phyloP scores from a whole-genome alignment of 1,140 invertebrate species.

The Bombus fervidus region DNA sequence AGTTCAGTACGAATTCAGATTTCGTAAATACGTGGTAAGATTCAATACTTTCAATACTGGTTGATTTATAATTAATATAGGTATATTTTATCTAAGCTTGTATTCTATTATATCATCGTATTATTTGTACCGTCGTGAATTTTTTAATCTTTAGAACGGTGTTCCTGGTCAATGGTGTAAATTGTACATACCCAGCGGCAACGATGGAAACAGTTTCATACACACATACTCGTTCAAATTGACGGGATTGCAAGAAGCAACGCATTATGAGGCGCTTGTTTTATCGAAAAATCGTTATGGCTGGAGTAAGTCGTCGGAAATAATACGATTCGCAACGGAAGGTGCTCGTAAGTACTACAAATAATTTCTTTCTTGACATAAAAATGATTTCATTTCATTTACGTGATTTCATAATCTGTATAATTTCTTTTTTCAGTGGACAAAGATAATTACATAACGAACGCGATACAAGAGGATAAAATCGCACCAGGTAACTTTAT shows the following conservation, averaged over 20 bases:
- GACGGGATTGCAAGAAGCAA: constrained; percentile 85
- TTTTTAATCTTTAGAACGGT: constrained; percentile 22
- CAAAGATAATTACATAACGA: constrained; percentile 26
- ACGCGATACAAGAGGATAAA: constrained; percentile 46
- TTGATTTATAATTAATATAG: neutral
- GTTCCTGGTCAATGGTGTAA: constrained; percentile 83
- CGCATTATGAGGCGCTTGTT: constrained; percentile 87
- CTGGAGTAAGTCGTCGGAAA: constrained; percentile 86
- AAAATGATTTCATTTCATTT: neutral
- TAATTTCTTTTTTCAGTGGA: constrained; percentile 20
- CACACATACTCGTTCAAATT: constrained; percentile 87
- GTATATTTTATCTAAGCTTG: too few relatives aligned
- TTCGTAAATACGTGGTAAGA: constrained; percentile 81
- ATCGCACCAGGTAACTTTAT: constrained; percentile 27
- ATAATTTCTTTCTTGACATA: constrained; percentile 12
- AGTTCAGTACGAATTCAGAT: constrained; percentile 88
- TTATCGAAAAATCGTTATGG: constrained; percentile 88
- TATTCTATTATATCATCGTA: neutral
- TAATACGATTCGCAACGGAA: constrained; percentile 86
- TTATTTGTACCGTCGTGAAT: neutral
- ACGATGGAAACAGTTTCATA: constrained; percentile 83
- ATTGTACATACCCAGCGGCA: constrained; percentile 87
- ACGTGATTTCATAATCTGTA: neutral
- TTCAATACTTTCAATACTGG: neutral
- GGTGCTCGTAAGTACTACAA: constrained; percentile 82